phyloP scores from a whole-genome alignment of 2,888 invertebrate genomes.

The Salpingus planirostris region DNA sequence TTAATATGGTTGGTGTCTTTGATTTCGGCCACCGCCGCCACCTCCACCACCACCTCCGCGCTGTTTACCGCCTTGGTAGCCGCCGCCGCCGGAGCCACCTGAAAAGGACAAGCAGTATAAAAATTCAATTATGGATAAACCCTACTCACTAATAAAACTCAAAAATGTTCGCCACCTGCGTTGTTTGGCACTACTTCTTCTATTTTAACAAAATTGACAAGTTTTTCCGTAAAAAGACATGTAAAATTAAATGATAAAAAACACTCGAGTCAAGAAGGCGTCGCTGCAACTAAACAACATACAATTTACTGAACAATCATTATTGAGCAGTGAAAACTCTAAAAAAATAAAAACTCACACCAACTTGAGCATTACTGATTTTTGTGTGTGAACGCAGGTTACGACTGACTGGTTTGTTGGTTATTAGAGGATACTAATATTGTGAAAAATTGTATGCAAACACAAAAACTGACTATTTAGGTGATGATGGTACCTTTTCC shows the following conservation, averaged over 20 bases:
- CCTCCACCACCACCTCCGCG: constrained; percentile 63
- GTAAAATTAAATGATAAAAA: too few relatives aligned
- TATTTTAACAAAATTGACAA: constrained; percentile 15
- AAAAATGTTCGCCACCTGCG: constrained; percentile 30
- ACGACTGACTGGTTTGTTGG: constrained; percentile 16
- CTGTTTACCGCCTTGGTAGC: constrained; percentile 75
- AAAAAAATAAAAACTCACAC: too few relatives aligned
- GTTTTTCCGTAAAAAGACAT: too few relatives aligned
- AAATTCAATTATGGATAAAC: constrained; percentile 32
- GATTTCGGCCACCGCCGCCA: constrained; percentile 67
- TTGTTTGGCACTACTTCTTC: constrained; percentile 21
- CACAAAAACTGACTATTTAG: constrained; percentile 1
- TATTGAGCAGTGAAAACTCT: constrained; percentile 13
- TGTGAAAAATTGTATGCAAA: not conserved
- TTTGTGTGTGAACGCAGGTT: constrained; percentile 23
- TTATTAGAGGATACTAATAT: not conserved
- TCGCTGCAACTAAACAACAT: constrained; percentile 11
- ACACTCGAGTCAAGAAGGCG: too few relatives aligned
- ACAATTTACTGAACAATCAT: constrained; percentile 9
- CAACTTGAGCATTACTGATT: constrained; percentile 14
- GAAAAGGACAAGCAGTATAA: constrained; percentile 35
- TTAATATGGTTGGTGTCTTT: constrained; percentile 85
- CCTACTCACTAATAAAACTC: constrained; percentile 33
- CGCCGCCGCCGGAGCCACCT: constrained; percentile 26
- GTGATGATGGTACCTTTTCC: constrained; percentile 63